Evolutionary conservation across 2,888 invertebrate species (phyloP).

Genomic region (Eristalis pertinax): DNA sequence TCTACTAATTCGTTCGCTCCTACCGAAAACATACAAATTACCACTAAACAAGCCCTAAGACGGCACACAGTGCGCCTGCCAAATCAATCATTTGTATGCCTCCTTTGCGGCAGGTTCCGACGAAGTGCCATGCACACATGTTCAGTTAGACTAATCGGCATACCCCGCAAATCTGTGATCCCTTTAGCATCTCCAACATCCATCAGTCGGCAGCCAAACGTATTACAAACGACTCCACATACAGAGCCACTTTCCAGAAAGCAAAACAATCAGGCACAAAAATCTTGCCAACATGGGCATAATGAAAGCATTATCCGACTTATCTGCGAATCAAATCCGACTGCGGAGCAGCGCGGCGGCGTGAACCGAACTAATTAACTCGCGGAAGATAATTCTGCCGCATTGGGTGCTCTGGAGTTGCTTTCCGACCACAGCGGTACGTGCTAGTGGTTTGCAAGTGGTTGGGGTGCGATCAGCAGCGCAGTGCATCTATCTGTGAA

Average conservation of each 20-base stretch:
- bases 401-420: background rate
- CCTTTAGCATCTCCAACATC: too few relatives aligned
- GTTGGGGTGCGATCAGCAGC: background rate
- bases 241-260: conserved; percentile 1
- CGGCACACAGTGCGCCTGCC: too few relatives aligned
- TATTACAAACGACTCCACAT: background rate
- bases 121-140: too few relatives aligned
- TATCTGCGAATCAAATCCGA: background rate
- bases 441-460: background rate
- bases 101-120: too few relatives aligned
- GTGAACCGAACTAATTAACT: conserved; percentile 24
- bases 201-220: background rate
- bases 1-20: too few relatives aligned
- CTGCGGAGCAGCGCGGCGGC: background rate
- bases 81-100: too few relatives aligned
- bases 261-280: background rate
- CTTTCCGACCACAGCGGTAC: background rate
- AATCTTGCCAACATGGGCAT: background rate
- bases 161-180: too few relatives aligned
- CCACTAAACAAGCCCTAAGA: too few relatives aligned
- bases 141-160: too few relatives aligned
- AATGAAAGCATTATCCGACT: conserved; percentile 5
- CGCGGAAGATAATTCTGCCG: background rate
- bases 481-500: background rate
- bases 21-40: too few relatives aligned